These are phyloP conservation scores for Daktulosphaira vitifoliae DNA, from an alignment of 1,140 invertebrate genomes.

Conservation along the genomic window DNA sequence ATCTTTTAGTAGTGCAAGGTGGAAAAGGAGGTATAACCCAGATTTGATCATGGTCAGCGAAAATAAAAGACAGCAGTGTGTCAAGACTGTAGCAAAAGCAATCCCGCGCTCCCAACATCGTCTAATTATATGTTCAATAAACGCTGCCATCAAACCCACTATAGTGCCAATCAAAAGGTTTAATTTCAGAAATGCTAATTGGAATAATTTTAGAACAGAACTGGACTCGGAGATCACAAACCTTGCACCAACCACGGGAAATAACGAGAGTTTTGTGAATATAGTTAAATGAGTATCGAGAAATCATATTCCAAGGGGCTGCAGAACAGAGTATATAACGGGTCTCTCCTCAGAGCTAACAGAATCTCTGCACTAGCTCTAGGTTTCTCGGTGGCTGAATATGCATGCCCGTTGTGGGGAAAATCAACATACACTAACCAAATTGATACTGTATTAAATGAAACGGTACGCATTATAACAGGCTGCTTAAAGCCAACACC, in stretches of 20 bases:
- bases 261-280: slow-evolving; percentile 13
- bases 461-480: slow-evolving; percentile 14
- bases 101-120: background rate
- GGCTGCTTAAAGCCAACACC: slow-evolving; percentile 26
- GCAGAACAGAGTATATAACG: slow-evolving; percentile 32
- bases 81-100: background rate
- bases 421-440: too few species aligned
- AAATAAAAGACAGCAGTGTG: background rate
- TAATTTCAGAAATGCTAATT: background rate
- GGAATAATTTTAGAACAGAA: background rate
- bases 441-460: background rate
- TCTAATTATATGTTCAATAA: background rate
- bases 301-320: slow-evolving; percentile 25
- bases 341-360: slow-evolving; percentile 9
- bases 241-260: background rate
- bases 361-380: too few species aligned
- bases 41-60: background rate
- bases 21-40: background rate
- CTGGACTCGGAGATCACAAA: background rate
- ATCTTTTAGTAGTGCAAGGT: background rate
- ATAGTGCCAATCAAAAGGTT: background rate
- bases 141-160: background rate
- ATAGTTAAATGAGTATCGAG: slow-evolving; percentile 9
- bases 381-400: slow-evolving; percentile 27
- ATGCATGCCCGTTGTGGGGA: slow-evolving; percentile 38